A percentile compares a stretch with the other conserved stretches of the same genome.
These are phyloP conservation scores for Clamator glandarius DNA, from an alignment of 2,797 vertebrate genomes.

Conservation along the genomic window DNA sequence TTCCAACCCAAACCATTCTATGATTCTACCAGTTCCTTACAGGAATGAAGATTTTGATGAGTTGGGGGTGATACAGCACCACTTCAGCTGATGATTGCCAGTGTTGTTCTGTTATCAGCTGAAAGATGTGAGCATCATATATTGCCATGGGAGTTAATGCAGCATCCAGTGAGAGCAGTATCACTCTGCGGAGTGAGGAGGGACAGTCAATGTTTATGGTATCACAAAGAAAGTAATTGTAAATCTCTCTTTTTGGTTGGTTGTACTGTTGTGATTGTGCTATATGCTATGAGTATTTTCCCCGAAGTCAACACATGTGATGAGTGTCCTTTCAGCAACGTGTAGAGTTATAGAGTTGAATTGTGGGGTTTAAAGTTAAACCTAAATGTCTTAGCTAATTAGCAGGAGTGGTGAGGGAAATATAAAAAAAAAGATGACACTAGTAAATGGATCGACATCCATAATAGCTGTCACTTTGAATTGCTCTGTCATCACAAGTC, in stretches of 20 bases:
- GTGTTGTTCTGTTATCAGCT: neutral
- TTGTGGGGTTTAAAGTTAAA: neutral
- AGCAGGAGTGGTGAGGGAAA: neutral
- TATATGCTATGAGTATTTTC: neutral
- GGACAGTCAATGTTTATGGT: neutral
- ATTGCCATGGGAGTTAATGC: neutral
- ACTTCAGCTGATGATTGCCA: neutral
- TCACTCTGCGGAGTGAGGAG: neutral
- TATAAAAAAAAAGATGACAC: neutral
- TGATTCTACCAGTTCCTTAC: neutral
- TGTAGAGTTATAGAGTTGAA: neutral
- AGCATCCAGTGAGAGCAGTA: neutral
- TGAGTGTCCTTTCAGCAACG: neutral
- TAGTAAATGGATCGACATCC: constrained; percentile 5
- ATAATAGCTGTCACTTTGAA: constrained; percentile 19
- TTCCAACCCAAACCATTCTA: no score
- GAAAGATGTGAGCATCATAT: neutral
- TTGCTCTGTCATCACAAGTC: neutral
- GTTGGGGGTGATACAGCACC: neutral
- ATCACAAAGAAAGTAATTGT: neutral
- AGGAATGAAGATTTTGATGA: neutral
- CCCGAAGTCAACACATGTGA: neutral
- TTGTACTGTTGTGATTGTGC: neutral
- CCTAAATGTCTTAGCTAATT: neutral
- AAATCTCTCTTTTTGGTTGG: neutral